Base-by-base conservation (phyloP, 1,140 invertebrate species). In the Trigoniulus corallinus region DNA sequence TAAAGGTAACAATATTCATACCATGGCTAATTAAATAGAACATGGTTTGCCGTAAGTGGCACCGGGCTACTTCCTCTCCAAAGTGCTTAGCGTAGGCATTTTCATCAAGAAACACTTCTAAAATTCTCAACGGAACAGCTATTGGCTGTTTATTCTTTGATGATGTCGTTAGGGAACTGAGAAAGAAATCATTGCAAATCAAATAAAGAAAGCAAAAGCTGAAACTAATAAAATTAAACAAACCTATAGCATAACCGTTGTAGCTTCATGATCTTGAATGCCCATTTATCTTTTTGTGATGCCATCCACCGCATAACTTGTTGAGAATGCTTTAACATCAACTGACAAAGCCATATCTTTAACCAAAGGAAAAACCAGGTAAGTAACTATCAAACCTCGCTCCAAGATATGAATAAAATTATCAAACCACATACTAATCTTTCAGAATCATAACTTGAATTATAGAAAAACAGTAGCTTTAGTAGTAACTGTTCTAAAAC, bases 81-180 rank as follows among this genome's bases (percentile, higher is more conserved):
- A 44, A n/a, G n/a, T n/a, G n/a, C n/a, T n/a, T n/a, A n/a, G n/a
- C n/a, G 3, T 71, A 70, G 3, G 71, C 65, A 15, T 75, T 65
- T 7, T 67, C 62, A 47, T 72, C 7, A 54, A 74, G 29, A 54
- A 83, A 85, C n/a, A 81, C 74, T 65, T 87, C 83, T 58, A 86
- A 61, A 63, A 83, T 79, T 59, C 84, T 69, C 34, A 87, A 66
- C 1, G 82, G 81, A 51, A 84, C 77, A n/a, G 82, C 80, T 58
- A 83, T 68, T 2, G 77, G 73, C 40, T 74, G 63, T 22, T 59
- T 58, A 41, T 63, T 56, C 12, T 54, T 43, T 7, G 58, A 59
- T n/a, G 58, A 56, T 55, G 66, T 69, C 23, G 64, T 56, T 18
- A 70, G 40, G 22, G 22, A 29, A 27, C 27, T 37, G 13, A 43